A percentile compares a stretch with the other conserved stretches of the same genome.
Evolutionary conservation across 2,888 invertebrate genomes (phyloP).

Genomic region (Meteorus colon): DNA sequence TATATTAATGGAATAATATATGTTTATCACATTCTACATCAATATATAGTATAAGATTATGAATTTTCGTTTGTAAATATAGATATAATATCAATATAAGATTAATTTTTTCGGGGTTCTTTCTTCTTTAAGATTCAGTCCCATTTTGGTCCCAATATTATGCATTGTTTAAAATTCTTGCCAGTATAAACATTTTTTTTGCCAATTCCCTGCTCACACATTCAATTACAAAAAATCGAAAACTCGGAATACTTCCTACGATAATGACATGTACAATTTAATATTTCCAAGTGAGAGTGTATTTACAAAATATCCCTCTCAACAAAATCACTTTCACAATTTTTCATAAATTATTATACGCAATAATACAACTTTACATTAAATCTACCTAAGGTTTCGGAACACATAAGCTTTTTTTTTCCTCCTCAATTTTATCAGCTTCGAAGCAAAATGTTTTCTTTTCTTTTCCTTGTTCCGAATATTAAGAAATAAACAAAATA

Average conservation of each 20-base stretch:
- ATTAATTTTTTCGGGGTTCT: background rate
- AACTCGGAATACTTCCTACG: background rate
- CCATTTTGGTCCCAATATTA: conserved; percentile 38
- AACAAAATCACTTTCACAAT: background rate
- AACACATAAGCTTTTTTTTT: background rate
- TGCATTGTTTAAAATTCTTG: conserved; percentile 9
- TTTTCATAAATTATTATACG: conserved; percentile 10
- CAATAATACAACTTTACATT: conserved; percentile 27
- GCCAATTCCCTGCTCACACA: background rate
- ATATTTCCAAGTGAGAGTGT: background rate
- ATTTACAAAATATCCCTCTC: conserved; percentile 10
- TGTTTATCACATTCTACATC: conserved; percentile 58
- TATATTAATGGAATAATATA: conserved; percentile 54
- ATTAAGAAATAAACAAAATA: background rate
- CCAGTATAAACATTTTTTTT: background rate
- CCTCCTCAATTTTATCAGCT: background rate
- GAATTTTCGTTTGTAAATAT: conserved; percentile 31
- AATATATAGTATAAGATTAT: conserved; percentile 48
- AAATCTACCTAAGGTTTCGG: background rate
- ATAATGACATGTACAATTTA: background rate
- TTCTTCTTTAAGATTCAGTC: conserved; percentile 11
- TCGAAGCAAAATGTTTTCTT: background rate
- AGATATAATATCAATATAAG: conserved; percentile 21
- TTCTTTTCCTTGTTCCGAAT: background rate
- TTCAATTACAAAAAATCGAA: background rate